Base-by-base conservation (phyloP, 2,888 invertebrate genomes). In the Argyresthia goedartella region DNA sequence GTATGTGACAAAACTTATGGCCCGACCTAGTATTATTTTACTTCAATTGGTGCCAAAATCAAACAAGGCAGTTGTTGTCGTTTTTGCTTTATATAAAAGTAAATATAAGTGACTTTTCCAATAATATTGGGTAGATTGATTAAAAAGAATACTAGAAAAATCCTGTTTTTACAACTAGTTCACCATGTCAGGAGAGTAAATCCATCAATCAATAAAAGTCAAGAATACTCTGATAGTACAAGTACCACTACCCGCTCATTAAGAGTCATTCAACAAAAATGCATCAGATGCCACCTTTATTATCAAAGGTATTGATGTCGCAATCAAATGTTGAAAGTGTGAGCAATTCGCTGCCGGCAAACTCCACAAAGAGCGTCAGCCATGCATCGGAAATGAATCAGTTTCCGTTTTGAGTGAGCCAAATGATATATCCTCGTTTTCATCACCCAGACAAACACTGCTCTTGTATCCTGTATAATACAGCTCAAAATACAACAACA, bases 311-410 rank as follows among this genome's bases (percentile, higher is more conserved):
- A 79, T 81, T 73, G 78, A 79, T 80, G 76, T 77, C 74, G 74
- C 77, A 81, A 82, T 84, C 81, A 81, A 81, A 82, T 73, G 74
- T 75, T 80, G 79, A 73, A 80, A 81, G 80, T 79, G 82, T 79
- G 77, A 76, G 81, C 81, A 81, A 77, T 84, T 81, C 76, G 71
- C 73, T 66, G 69, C 71, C 72, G 66, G 69, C 71, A 75, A 78
- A 78, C 78, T 77, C 68, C 70, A 84, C 85, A 85, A 84, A 85
- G 84, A 81, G 81, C 78, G 69, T 71, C 77, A 75, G 78, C 81
- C 78, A 73, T 82, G 81, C 84, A 84, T 82, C 84, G 84, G 82
- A 85, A 85, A 85, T 85, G 82, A 85, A 81, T 82, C 85, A 81
- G 84, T 81, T 80, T 81, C 82, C 82, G 80, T 76, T 78, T 72